Evolutionary conservation across 1,140 invertebrate species (phyloP).

Genomic region (Chironomus tepperi): DNA sequence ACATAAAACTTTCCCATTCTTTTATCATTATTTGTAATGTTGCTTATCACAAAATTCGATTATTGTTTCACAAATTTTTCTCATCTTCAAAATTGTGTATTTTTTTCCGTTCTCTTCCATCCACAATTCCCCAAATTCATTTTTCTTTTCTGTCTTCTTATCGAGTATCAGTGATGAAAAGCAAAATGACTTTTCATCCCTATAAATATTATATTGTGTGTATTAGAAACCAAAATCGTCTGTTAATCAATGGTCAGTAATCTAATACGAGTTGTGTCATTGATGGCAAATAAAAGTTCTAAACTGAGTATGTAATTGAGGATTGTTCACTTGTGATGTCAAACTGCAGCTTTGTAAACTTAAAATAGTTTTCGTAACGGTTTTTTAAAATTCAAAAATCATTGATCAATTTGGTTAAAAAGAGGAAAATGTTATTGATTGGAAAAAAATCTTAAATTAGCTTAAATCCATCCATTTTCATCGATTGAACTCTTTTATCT

Average conservation of each 20-base stretch:
- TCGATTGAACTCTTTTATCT: too few relatives aligned
- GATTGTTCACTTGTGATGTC: too few relatives aligned
- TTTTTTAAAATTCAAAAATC: not conserved
- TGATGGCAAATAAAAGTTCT: slow-evolving; percentile 20
- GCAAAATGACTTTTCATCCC: too few relatives aligned
- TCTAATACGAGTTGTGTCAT: slow-evolving; percentile 2
- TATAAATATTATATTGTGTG: too few relatives aligned
- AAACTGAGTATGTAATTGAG: too few relatives aligned
- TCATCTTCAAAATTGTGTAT: not conserved
- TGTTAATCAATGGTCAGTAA: not conserved
- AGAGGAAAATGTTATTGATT: not conserved
- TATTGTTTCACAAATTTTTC: not conserved
- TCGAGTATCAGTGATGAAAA: too few relatives aligned
- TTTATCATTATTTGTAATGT: not conserved
- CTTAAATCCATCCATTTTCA: too few relatives aligned
- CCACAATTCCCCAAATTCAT: not conserved
- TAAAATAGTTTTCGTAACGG: too few relatives aligned
- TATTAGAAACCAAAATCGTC: not conserved
- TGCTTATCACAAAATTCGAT: slow-evolving; percentile 19
- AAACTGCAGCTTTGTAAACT: too few relatives aligned
- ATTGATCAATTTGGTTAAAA: not conserved
- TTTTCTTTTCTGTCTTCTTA: not conserved
- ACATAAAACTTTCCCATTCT: too few relatives aligned
- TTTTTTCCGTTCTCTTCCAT: not conserved
- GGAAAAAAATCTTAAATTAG: too few relatives aligned